phyloP scores from a whole-genome alignment of 2,113 vertebrate species.

The Sialia sialis region DNA sequence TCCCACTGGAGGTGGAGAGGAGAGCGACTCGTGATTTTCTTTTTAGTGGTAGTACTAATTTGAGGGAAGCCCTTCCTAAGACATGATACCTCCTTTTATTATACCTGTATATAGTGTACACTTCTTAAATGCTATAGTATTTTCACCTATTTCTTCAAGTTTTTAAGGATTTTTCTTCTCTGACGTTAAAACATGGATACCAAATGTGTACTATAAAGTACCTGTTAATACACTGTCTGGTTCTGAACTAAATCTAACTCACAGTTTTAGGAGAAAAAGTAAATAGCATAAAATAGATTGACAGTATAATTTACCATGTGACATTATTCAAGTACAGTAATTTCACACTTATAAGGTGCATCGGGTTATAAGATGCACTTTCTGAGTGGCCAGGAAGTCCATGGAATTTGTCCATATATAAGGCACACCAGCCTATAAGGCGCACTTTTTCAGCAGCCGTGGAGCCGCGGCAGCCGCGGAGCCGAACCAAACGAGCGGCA shows the following conservation, averaged over 20 bases:
- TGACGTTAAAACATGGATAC: neutral
- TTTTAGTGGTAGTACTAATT: neutral
- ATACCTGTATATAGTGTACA: neutral
- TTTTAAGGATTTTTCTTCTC: neutral
- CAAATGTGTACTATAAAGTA: neutral
- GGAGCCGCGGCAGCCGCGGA: too few species aligned
- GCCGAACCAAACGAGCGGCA: too few species aligned
- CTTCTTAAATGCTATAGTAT: neutral
- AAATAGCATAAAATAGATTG: neutral
- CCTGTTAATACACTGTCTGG: neutral
- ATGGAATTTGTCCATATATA: too few species aligned
- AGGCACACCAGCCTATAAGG: too few species aligned
- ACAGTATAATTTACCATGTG: neutral
- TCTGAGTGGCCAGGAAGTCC: too few species aligned
- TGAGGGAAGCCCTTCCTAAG: neutral
- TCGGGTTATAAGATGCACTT: too few species aligned
- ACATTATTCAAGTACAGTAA: neutral
- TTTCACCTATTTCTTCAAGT: neutral
- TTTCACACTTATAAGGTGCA: too few species aligned
- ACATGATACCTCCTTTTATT: neutral
- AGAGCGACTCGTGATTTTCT: fast-evolving
- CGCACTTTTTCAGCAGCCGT: too few species aligned
- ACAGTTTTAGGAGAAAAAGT: neutral
- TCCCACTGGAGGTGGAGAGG: neutral
- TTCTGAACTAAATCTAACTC: neutral